Percentiles rank a stretch among this genome's conserved stretches.
Conservation (phyloP, 2,888 invertebrate genomes). For the Tricholauxania praeusta region DNA sequence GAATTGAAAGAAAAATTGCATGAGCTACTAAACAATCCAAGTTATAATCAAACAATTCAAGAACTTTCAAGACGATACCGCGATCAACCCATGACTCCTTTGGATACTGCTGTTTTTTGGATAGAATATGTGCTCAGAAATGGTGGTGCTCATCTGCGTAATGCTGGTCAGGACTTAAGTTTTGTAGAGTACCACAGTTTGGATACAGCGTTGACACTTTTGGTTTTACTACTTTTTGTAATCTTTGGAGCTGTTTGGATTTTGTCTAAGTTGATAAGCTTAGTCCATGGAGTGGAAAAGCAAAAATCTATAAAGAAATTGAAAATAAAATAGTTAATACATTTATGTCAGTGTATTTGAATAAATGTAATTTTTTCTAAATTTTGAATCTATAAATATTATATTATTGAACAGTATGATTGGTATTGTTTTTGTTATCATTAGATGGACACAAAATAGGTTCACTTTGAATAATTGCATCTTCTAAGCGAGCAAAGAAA, state of each 20-base stretch:
- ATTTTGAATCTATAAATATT: neutral
- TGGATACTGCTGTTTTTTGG: constrained; percentile 53
- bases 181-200: constrained; percentile 50
- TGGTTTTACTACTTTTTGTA: neutral
- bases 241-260: neutral
- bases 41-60: constrained; percentile 41
- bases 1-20: constrained; percentile 48
- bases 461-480: too few relatives aligned
- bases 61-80: constrained; percentile 47
- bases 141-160: constrained; percentile 54
- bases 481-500: too few relatives aligned
- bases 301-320: neutral
- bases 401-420: too few relatives aligned
- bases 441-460: too few relatives aligned
- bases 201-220: constrained; percentile 43
- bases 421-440: too few relatives aligned
- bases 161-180: constrained; percentile 49
- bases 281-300: neutral
- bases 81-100: constrained; percentile 52
- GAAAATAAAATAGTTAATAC: neutral
- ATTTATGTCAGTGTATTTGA: neutral
- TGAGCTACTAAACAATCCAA: constrained; percentile 43
- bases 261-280: neutral
- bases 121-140: constrained; percentile 53
- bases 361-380: neutral